Evolutionary conservation across 1,140 invertebrate genomes (phyloP).

Genomic region (Drosophila sp.): DNA sequence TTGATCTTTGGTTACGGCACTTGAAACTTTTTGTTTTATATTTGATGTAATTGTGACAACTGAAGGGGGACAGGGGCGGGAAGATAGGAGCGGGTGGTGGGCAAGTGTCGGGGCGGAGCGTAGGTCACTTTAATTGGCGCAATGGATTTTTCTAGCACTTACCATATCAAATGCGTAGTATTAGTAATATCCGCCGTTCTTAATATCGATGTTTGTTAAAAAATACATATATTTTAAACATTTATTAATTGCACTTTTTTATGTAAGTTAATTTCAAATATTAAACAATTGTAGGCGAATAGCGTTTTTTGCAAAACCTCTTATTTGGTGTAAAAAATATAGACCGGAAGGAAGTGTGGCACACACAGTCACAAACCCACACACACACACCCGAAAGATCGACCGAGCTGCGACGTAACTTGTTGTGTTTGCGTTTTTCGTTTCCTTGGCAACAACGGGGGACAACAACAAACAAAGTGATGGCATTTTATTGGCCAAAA

Average conservation of each 20-base stretch:
- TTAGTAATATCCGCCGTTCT: constrained; percentile 14
- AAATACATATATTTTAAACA: constrained; percentile 6
- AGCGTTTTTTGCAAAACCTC: constrained; percentile 12
- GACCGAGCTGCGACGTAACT: constrained; percentile 62
- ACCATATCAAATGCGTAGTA: constrained; percentile 46
- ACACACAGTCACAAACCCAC: constrained; percentile 9
- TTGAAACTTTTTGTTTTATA: constrained; percentile 42
- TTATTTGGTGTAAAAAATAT: constrained; percentile 52
- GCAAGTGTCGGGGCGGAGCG: neutral
- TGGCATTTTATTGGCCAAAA: constrained; percentile 40
- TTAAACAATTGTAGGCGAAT: neutral
- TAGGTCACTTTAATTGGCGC: neutral
- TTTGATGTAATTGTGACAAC: constrained; percentile 18
- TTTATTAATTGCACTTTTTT: constrained; percentile 34
- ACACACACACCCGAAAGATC: constrained; percentile 30
- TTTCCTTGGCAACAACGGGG: constrained; percentile 74
- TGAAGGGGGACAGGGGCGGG: neutral
- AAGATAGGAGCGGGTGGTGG: neutral
- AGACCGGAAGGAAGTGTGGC: constrained; percentile 75
- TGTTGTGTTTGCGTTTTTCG: constrained; percentile 73
- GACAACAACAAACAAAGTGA: constrained; percentile 65
- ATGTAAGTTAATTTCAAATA: constrained; percentile 10
- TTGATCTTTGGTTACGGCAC: constrained; percentile 65
- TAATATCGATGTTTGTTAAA: neutral
- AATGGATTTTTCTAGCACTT: constrained; percentile 53